Evolutionary conservation across 1,140 invertebrate genomes (phyloP).

Genomic region (Ditylenchus dipsaci): DNA sequence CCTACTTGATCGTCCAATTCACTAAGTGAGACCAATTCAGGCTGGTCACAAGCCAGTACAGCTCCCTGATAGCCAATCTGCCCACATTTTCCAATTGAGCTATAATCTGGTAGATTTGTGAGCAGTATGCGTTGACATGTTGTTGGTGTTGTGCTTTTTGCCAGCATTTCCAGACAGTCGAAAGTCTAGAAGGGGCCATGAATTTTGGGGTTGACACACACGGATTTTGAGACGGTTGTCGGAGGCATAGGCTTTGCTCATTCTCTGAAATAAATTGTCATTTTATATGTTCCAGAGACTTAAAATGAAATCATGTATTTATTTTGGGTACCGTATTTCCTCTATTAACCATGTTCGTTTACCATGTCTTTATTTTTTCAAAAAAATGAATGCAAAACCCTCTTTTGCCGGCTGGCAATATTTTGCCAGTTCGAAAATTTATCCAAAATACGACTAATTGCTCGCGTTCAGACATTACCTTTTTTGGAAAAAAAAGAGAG

Average conservation of each 20-base stretch:
- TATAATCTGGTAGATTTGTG: slow-evolving; percentile 15
- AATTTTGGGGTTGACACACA: not conserved
- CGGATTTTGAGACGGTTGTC: slow-evolving; percentile 9
- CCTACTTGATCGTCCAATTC: not conserved
- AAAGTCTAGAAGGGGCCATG: slow-evolving; percentile 15
- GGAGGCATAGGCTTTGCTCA: slow-evolving; percentile 7
- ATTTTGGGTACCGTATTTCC: too few species aligned
- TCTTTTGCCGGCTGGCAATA: too few species aligned
- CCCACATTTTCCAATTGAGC: slow-evolving; percentile 9
- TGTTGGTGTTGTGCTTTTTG: not conserved
- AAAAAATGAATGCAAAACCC: too few species aligned
- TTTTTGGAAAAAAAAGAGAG: too few species aligned
- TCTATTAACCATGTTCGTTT: too few species aligned
- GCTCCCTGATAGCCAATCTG: slow-evolving; percentile 3
- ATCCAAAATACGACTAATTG: too few species aligned
- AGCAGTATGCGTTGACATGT: slow-evolving; percentile 16
- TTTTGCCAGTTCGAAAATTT: too few species aligned
- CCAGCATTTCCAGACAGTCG: not conserved
- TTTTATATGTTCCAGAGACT: too few species aligned
- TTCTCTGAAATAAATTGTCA: slow-evolving; percentile 12
- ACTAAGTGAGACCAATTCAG: slow-evolving; percentile 16
- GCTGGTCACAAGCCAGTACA: slow-evolving; percentile 8
- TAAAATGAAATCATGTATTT: too few species aligned
- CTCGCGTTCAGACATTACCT: too few species aligned
- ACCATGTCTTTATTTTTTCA: too few species aligned